These are phyloP conservation scores for Hecatera dysodea DNA, from an alignment of 2,888 invertebrate species.

Conservation along the genomic window DNA sequence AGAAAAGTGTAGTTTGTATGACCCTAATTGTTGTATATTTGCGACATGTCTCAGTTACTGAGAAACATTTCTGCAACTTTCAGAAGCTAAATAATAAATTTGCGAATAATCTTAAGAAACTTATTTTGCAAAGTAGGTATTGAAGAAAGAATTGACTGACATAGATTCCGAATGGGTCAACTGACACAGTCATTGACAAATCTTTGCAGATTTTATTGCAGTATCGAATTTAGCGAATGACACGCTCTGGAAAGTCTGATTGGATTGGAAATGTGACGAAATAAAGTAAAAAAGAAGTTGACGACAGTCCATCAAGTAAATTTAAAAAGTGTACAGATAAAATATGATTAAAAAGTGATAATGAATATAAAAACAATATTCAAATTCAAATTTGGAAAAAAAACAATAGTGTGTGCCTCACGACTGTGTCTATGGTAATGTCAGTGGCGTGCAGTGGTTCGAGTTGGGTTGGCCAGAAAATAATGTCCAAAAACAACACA, in stretches of 20 bases:
- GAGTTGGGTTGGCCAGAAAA: no score
- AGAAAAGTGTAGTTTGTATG: no score
- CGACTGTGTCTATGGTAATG: no score
- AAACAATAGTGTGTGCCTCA: no score
- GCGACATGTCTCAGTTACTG: not conserved
- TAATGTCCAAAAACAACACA: no score
- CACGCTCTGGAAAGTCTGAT: conserved; percentile 31
- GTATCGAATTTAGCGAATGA: conserved; percentile 9
- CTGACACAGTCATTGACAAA: conserved; percentile 30
- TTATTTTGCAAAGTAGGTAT: conserved; percentile 5
- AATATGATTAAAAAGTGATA: no score
- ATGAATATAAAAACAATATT: no score
- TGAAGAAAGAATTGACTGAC: not conserved
- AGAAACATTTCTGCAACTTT: conserved; percentile 9
- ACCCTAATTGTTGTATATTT: not conserved
- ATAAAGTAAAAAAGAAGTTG: no score
- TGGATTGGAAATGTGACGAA: not conserved
- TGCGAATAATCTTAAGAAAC: conserved; percentile 20
- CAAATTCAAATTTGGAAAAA: no score
- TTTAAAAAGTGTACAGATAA: no score
- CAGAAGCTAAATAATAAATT: conserved; percentile 14
- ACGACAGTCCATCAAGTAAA: no score
- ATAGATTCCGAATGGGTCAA: conserved; percentile 6
- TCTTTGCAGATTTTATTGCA: conserved; percentile 18
- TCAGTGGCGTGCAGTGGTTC: no score